These are phyloP conservation scores for Limnephilus lunatus DNA, from an alignment of 2,888 invertebrate genomes.

Conservation along the genomic window DNA sequence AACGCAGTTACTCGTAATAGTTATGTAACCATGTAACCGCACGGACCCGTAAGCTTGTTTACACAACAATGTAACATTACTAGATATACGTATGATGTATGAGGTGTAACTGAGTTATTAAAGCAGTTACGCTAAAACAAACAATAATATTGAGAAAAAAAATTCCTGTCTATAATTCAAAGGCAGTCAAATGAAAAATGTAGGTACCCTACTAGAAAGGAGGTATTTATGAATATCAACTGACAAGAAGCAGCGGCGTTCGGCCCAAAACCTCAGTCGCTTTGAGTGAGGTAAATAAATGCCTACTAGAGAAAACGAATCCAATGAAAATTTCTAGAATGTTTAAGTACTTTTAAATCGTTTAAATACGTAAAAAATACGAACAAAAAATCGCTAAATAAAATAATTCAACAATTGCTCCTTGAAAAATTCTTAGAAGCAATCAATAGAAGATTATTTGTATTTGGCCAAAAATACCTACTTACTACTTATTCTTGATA, in stretches of 20 bases:
- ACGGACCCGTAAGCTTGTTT: no score
- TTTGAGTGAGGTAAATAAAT: background rate
- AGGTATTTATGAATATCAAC: background rate
- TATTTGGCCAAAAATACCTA: background rate
- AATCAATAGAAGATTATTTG: background rate
- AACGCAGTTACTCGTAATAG: no score
- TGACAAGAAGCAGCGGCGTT: background rate
- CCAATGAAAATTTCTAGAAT: background rate
- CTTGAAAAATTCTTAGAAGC: no score
- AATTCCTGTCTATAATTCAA: background rate
- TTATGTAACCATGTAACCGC: no score
- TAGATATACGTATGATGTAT: no score
- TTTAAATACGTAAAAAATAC: background rate
- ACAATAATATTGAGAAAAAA: no score
- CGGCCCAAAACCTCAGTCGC: background rate
- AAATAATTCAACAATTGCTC: background rate
- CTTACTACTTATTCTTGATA: background rate
- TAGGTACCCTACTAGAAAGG: background rate
- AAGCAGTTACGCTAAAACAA: no score
- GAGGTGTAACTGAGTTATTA: no score
- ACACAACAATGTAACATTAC: no score
- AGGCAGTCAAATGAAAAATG: background rate
- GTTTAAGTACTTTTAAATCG: background rate
- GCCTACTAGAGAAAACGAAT: background rate
- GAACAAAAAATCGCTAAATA: background rate